Conservation (phyloP, 2,888 invertebrate species). For the Clivina fossor region DNA sequence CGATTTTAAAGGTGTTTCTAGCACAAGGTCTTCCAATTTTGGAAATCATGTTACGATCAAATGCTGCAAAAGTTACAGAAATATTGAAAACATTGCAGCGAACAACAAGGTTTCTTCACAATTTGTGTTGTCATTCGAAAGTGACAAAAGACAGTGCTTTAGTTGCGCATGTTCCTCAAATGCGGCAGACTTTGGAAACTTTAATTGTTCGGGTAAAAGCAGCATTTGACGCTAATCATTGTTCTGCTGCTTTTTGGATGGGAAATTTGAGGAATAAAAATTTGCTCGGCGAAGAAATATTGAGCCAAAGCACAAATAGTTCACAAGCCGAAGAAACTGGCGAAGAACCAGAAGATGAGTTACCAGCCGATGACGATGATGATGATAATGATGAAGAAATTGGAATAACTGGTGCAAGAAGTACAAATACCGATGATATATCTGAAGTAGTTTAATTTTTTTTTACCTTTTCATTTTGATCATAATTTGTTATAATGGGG, state of each 20-base stretch:
- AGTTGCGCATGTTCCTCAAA: slow-evolving; percentile 75
- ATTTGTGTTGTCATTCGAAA: slow-evolving; percentile 80
- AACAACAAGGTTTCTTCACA: slow-evolving; percentile 78
- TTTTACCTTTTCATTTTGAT: slow-evolving; percentile 79
- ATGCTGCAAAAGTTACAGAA: slow-evolving; percentile 70
- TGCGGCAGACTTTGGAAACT: slow-evolving; percentile 76
- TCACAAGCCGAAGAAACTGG: slow-evolving; percentile 39
- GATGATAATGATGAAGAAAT: slow-evolving; percentile 43
- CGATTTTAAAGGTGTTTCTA: slow-evolving; percentile 68
- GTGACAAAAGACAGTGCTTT: slow-evolving; percentile 71
- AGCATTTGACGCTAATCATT: slow-evolving; percentile 78
- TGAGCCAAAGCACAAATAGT: slow-evolving; percentile 57
- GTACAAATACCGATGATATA: no score
- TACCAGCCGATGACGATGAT: slow-evolving; percentile 41
- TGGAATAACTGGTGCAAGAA: no score
- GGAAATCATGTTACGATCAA: slow-evolving; percentile 70
- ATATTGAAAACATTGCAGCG: slow-evolving; percentile 78
- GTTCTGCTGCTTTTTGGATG: slow-evolving; percentile 84
- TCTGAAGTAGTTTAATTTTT: no score
- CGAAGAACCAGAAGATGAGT: slow-evolving; percentile 41
- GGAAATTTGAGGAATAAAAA: slow-evolving; percentile 86
- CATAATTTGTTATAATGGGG: slow-evolving; percentile 82
- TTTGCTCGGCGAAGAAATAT: slow-evolving; percentile 75
- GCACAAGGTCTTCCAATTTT: slow-evolving; percentile 74
- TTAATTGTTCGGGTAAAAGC: slow-evolving; percentile 84